These are phyloP conservation scores for Nasalis larvatus DNA, from an alignment of 2,113 vertebrate genomes.

Conservation along the genomic window DNA sequence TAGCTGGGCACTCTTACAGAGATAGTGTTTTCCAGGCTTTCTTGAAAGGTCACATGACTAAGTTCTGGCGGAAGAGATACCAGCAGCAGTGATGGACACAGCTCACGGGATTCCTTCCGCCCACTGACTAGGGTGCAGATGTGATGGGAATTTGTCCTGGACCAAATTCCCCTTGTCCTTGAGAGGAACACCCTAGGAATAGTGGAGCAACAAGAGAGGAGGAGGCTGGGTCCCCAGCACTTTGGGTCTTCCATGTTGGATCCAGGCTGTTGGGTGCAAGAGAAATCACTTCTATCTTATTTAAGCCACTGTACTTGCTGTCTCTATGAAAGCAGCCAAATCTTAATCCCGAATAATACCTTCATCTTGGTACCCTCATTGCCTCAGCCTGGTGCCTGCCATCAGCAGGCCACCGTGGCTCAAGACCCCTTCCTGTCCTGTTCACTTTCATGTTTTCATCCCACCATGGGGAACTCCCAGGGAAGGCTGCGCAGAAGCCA, in stretches of 20 bases:
- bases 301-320: background rate
- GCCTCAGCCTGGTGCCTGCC: background rate
- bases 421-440: background rate
- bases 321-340: background rate
- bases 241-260: background rate
- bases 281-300: background rate
- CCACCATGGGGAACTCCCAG: background rate
- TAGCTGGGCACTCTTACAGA: background rate
- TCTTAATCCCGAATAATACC: background rate
- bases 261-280: background rate
- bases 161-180: background rate
- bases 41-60: background rate
- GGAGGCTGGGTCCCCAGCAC: background rate
- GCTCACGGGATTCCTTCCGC: background rate
- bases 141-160: background rate
- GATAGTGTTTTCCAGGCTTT: background rate
- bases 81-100: fast-evolving
- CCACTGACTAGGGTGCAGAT: background rate
- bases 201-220: background rate
- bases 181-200: background rate
- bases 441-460: constrained; percentile 61
- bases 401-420: background rate
- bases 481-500: constrained; percentile 53
- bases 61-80: background rate
- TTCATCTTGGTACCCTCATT: fast-evolving